phyloP scores from a whole-genome alignment of 2,888 invertebrate genomes.

The Dicroscelio sp. region DNA sequence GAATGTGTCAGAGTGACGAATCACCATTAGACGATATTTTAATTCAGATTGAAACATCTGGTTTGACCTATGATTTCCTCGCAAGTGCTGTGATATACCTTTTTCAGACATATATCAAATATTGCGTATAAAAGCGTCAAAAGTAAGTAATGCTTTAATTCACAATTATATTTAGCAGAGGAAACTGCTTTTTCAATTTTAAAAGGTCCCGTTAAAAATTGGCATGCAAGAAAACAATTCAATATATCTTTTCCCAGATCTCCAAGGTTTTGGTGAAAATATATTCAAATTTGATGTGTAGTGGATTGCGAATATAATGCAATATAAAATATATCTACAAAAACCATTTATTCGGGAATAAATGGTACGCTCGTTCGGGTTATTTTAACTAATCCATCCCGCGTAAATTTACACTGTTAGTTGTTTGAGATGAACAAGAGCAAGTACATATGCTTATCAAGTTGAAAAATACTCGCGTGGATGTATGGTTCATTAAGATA shows the following conservation, averaged over 20 bases:
- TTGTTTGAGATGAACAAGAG: slow-evolving; percentile 10
- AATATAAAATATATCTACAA: too few relatives aligned
- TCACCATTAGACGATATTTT: slow-evolving; percentile 62
- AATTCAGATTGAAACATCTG: slow-evolving; percentile 62
- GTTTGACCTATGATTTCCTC: slow-evolving; percentile 41
- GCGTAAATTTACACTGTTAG: neutral
- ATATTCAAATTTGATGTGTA: too few relatives aligned
- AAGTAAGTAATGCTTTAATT: too few relatives aligned
- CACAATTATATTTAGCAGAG: too few relatives aligned
- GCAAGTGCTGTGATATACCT: slow-evolving; percentile 8
- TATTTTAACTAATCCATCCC: slow-evolving; percentile 2
- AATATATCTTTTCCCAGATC: too few relatives aligned
- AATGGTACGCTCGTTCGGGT: too few relatives aligned
- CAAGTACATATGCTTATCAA: slow-evolving; percentile 14
- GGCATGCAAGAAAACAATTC: too few relatives aligned
- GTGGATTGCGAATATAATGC: too few relatives aligned
- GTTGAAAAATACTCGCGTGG: slow-evolving; percentile 26
- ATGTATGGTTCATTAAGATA: slow-evolving; percentile 34
- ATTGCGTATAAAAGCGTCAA: slow-evolving; percentile 31
- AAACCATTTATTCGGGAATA: too few relatives aligned
- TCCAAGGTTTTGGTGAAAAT: too few relatives aligned
- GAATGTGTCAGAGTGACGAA: slow-evolving; percentile 53
- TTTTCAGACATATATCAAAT: slow-evolving; percentile 12
- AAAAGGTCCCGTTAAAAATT: too few relatives aligned
- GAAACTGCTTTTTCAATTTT: too few relatives aligned